Conservation (phyloP, 2,113 vertebrate species). For the Trinectes maculatus region DNA sequence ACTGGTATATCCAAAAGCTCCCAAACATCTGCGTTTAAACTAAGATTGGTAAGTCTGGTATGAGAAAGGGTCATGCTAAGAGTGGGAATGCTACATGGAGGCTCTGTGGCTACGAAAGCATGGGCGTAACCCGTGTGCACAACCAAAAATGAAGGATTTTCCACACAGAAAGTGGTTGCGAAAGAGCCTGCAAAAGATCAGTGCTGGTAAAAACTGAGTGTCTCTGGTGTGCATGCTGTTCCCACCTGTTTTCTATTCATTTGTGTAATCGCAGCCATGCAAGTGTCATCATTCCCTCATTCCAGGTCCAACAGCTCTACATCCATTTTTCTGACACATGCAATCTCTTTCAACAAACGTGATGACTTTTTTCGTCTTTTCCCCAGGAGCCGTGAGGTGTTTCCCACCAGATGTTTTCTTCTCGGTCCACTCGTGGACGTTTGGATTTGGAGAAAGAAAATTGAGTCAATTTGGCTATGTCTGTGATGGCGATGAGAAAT, state of each 20-base stretch:
- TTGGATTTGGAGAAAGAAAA: conserved; percentile 48
- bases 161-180: conserved; percentile 8
- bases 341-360: conserved; percentile 59
- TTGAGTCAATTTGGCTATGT: conserved; percentile 37
- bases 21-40: conserved; percentile 45
- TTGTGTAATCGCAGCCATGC: conserved; percentile 66
- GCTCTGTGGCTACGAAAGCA: conserved; percentile 19
- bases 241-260: conserved; percentile 77
- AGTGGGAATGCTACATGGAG: conserved; percentile 1
- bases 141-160: conserved; percentile 22
- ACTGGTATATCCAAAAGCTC: conserved; percentile 32
- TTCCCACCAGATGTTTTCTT: conserved; percentile 72
- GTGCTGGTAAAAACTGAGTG: conserved; percentile 47
- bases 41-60: conserved; percentile 36
- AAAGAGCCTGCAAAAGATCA: conserved; percentile 58
- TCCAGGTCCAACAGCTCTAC: conserved; percentile 52
- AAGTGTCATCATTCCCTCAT: conserved; percentile 71
- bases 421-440: conserved; percentile 30
- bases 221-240: conserved; percentile 46
- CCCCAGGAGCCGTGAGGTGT: conserved; percentile 67
- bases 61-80: conserved; percentile 30
- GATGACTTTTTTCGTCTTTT: conserved; percentile 53
- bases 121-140: conserved; percentile 26
- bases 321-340: conserved; percentile 68
- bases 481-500: conserved; percentile 42